Base-by-base conservation (phyloP, 2,113 vertebrate genomes). In the Daphoenositta chrysoptera region DNA sequence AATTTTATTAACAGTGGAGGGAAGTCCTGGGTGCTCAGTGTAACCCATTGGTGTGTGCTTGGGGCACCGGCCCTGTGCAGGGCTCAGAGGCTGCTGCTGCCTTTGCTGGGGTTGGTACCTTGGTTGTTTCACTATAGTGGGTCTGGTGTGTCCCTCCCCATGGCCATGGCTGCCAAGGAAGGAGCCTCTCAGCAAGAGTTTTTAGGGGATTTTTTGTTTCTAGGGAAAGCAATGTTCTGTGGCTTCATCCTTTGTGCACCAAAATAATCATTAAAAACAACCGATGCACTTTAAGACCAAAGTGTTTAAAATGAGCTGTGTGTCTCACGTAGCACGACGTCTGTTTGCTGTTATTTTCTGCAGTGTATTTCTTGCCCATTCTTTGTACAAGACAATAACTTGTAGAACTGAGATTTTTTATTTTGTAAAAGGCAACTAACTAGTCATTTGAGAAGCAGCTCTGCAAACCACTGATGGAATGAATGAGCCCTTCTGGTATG, bases 301-400 rank as follows among this genome's bases (percentile, higher is more conserved):
- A 31, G 22, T 76, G 51, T 87, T 84, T 68, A 76, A 87, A 94
- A 89, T 5, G 48, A 91, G 65, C 57, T 50, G 42, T 2, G 1
- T 51, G 66, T 70, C 78, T 81, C 93, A 80, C 20, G 4, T 51
- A 64, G 63, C 31, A 65, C 44, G 7, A 45, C 0, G 65, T 83
- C 93, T 97, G 95, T 85, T 93, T 94, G 87, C 61, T 96, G 84
- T 96, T 94, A 76, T 65, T 93, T 77, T 90, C 73, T 79, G 37
- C 37, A 39, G n/a, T 12, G 4, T 71, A 40, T 76, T 94, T 96
- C 86, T 79, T 85, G 50, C 40, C 81, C 50, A 81, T 83, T 95
- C 82, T 94, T 93, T 96, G 58, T 80, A 54, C 23, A 87, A 93
- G 58, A 96, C 91, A 97, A 95, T 95, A 88, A 94, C 73, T 96